A percentile compares a stretch with the other conserved stretches of the same genome.
Conservation (phyloP, 2,797 vertebrate genomes). For the Sebastes hubbsi region DNA sequence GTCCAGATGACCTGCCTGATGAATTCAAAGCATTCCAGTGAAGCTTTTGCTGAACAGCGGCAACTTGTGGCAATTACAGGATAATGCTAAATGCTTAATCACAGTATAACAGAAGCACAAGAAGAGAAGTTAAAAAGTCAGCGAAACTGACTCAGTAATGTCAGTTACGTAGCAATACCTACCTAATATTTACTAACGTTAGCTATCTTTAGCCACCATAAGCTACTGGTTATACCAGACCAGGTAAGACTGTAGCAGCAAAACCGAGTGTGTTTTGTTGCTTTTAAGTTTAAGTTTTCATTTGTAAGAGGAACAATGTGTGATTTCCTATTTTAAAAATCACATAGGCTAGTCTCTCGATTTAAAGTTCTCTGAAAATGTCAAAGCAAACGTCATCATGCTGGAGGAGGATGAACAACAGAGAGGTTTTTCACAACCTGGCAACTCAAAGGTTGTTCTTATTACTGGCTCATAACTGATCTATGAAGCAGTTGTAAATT, state of each 20-base stretch:
- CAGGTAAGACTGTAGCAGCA: background rate
- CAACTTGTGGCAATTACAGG: background rate
- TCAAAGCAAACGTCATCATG: background rate
- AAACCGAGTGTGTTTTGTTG: rapidly evolving
- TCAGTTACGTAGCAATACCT: background rate
- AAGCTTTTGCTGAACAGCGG: background rate
- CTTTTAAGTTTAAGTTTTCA: background rate
- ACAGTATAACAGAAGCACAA: background rate
- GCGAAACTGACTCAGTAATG: background rate
- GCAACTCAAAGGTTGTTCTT: background rate
- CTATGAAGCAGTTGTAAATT: background rate
- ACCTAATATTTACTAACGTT: background rate
- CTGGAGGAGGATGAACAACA: background rate
- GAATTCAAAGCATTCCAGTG: background rate
- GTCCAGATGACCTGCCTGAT: background rate
- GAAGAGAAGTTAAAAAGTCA: background rate
- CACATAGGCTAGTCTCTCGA: background rate
- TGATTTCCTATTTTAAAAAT: background rate
- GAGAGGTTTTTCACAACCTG: background rate
- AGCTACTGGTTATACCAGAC: background rate
- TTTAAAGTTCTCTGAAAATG: background rate
- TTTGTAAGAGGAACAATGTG: background rate
- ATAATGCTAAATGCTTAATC: no score
- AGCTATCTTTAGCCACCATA: background rate
- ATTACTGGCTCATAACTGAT: background rate